Conservation (phyloP, 2,113 vertebrate species). For the Hippopotamus amphibius region DNA sequence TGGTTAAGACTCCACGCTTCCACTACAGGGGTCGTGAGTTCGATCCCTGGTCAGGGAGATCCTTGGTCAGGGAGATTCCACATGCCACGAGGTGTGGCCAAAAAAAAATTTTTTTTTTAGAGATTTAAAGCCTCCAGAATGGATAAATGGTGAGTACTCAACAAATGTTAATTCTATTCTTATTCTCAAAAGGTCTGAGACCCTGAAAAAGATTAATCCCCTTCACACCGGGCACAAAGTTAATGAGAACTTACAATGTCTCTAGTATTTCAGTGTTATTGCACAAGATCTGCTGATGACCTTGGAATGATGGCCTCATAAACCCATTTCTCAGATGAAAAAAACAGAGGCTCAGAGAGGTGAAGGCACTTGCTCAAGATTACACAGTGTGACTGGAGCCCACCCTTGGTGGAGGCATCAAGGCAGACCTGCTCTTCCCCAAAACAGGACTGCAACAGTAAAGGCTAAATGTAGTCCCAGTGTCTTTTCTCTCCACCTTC, state of each 20-base stretch:
- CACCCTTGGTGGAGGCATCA: not conserved
- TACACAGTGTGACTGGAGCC: not conserved
- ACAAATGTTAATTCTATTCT: not conserved
- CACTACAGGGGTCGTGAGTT: too few species aligned
- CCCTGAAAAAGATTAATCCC: not conserved
- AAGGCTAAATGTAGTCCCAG: fast-evolving
- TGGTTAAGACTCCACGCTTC: too few species aligned
- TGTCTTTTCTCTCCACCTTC: not conserved
- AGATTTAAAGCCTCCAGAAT: not conserved
- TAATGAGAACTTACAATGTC: too few species aligned
- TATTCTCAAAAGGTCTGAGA: not conserved
- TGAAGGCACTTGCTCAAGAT: not conserved
- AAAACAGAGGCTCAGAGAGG: not conserved
- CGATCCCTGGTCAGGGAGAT: too few species aligned
- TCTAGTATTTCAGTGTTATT: not conserved
- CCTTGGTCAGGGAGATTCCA: too few species aligned
- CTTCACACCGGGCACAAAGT: fast-evolving
- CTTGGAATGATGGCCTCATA: not conserved
- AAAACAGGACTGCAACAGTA: not conserved
- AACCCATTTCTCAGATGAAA: not conserved
- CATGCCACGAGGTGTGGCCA: too few species aligned
- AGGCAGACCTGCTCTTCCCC: not conserved
- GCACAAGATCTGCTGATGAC: not conserved
- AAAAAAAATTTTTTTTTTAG: not conserved
- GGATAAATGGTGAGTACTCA: not conserved